phyloP scores from a whole-genome alignment of 2,888 invertebrate species.

The Hydriomena furcata region DNA sequence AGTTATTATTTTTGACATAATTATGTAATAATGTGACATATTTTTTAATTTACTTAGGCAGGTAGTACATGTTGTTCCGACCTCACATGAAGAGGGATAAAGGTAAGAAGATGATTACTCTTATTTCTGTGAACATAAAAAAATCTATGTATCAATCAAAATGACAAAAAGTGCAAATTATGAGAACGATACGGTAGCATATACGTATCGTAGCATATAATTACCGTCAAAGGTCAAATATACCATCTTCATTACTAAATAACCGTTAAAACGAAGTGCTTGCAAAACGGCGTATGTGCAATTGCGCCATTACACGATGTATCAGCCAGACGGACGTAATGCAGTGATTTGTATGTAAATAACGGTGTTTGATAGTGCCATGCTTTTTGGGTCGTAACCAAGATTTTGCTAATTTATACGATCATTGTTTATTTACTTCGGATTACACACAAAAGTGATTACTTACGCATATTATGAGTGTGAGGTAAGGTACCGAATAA shows the following conservation, averaged over 20 bases:
- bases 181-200: constrained; percentile 14
- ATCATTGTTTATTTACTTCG: constrained; percentile 6
- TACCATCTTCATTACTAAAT: constrained; percentile 19
- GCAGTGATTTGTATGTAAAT: constrained; percentile 23
- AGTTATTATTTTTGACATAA: no score
- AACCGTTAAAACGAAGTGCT: constrained; percentile 2
- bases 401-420: constrained; percentile 6
- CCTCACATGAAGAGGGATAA: no score
- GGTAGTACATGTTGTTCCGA: no score
- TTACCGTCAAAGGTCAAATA: constrained; percentile 17
- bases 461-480: background rate
- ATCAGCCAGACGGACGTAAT: constrained; percentile 8
- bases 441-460: constrained; percentile 5
- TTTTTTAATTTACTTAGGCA: no score
- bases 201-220: background rate
- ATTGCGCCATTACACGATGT: constrained; percentile 11
- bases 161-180: constrained; percentile 8
- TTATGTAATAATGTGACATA: no score
- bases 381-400: constrained; percentile 14
- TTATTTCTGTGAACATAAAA: background rate
- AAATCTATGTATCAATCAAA: background rate
- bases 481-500: background rate
- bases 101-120: no score
- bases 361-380: constrained; percentile 9
- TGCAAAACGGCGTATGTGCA: constrained; percentile 15